Percentiles rank a stretch among this genome's conserved stretches.
These are phyloP conservation scores for Zosterops japonicus DNA, from an alignment of 2,113 vertebrate genomes.

Conservation along the genomic window DNA sequence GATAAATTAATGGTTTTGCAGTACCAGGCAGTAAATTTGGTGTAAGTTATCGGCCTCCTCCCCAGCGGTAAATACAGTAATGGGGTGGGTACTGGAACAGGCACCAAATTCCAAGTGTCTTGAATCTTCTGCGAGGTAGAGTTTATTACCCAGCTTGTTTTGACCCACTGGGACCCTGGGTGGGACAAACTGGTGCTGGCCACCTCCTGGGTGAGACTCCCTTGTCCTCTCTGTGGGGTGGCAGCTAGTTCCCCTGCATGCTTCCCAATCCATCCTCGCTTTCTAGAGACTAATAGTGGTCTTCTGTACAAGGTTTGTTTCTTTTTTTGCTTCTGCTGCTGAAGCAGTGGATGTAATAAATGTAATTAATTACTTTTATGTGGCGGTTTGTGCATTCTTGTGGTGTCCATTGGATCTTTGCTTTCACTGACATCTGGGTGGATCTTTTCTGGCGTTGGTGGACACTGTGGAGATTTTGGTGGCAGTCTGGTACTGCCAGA, in stretches of 20 bases:
- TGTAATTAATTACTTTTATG: not conserved
- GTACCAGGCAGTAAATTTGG: conserved; percentile 36
- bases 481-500: not conserved
- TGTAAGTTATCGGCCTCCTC: not conserved
- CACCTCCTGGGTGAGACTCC: not conserved
- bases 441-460: not conserved
- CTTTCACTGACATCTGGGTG: not conserved
- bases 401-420: not conserved
- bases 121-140: not conserved
- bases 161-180: not conserved
- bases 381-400: not conserved
- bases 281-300: not conserved
- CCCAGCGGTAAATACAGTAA: not conserved
- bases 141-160: not conserved
- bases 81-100: not conserved
- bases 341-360: not conserved
- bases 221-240: not conserved
- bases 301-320: not conserved
- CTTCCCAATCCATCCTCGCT: not conserved
- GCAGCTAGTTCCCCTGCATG: rapidly evolving
- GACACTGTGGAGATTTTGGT: not conserved
- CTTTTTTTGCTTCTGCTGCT: not conserved
- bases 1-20: conserved; percentile 34
- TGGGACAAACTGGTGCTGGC: not conserved
- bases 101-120: not conserved